Percentiles rank a stretch among this genome's conserved stretches.
These are phyloP conservation scores for Dicyrtomina minuta DNA, from an alignment of 2,888 invertebrate genomes.

Conservation along the genomic window DNA sequence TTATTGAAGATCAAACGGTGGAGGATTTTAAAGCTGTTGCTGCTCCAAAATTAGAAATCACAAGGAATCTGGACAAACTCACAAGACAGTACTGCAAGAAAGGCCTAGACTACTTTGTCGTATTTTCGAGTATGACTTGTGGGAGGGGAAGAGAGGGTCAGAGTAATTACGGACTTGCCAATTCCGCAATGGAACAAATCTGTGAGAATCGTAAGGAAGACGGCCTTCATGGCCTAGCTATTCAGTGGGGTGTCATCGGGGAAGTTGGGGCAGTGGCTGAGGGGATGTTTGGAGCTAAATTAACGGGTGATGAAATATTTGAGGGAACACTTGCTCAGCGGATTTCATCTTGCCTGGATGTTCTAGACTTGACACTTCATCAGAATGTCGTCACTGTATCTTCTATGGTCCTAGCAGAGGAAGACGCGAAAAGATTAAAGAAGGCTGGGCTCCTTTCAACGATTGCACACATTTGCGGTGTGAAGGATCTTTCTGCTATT, in stretches of 20 bases:
- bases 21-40: slow-evolving; percentile 70
- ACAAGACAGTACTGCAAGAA: slow-evolving; percentile 59
- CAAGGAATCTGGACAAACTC: slow-evolving; percentile 71
- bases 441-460: slow-evolving; percentile 56
- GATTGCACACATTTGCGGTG: slow-evolving; percentile 59
- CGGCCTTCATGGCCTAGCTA: slow-evolving; percentile 75
- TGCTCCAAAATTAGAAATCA: slow-evolving; percentile 79
- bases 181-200: slow-evolving; percentile 85
- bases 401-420: slow-evolving; percentile 62
- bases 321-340: slow-evolving; percentile 82
- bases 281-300: too few species aligned
- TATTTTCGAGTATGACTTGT: slow-evolving; percentile 88
- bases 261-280: slow-evolving; percentile 82
- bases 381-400: slow-evolving; percentile 68
- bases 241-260: slow-evolving; percentile 92
- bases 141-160: slow-evolving; percentile 91
- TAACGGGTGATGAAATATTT: too few species aligned
- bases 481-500: slow-evolving; percentile 60
- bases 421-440: slow-evolving; percentile 50
- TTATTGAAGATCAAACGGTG: slow-evolving; percentile 64
- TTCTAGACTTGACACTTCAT: slow-evolving; percentile 68
- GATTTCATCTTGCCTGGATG: slow-evolving; percentile 76
- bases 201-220: slow-evolving; percentile 71
- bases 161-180: slow-evolving; percentile 86
- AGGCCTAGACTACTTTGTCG: slow-evolving; percentile 77